Conservation (phyloP, 2,113 vertebrate genomes). For the Cygnus buccinator region DNA sequence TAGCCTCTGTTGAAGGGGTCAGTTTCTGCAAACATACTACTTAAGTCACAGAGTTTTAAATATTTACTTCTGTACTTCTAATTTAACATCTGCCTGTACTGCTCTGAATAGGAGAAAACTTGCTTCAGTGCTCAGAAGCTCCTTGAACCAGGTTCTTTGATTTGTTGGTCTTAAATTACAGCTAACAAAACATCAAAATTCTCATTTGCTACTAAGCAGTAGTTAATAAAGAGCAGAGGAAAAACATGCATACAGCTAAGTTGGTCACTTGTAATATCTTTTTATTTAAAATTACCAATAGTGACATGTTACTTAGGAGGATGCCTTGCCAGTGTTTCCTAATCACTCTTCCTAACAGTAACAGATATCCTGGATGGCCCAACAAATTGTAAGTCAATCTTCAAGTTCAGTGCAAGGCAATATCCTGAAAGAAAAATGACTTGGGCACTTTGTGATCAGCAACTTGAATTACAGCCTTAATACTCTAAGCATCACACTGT, state of each 20-base stretch:
- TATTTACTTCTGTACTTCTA: background rate
- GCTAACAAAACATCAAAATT: background rate
- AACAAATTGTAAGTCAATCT: conserved; percentile 56
- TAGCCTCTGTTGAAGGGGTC: background rate
- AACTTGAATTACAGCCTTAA: conserved; percentile 61
- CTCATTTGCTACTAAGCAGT: background rate
- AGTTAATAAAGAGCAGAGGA: background rate
- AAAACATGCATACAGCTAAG: background rate
- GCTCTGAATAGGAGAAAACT: background rate
- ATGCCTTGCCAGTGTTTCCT: conserved; percentile 15
- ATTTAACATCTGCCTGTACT: background rate
- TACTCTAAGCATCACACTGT: background rate
- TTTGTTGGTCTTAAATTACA: background rate
- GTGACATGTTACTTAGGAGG: background rate
- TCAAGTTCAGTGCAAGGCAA: conserved; percentile 57
- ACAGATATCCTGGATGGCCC: background rate
- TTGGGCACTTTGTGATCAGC: conserved; percentile 59
- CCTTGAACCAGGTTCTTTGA: background rate
- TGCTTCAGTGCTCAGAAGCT: background rate
- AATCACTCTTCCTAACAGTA: conserved; percentile 30
- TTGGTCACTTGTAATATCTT: background rate
- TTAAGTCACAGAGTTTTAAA: background rate
- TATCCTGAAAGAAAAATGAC: conserved; percentile 68
- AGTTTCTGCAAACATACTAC: background rate
- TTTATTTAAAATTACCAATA: background rate